Evolutionary conservation across 1,140 invertebrate genomes (phyloP), one percentile per base, ranked within the genome.

Genomic region (Drosophila littoralis): DNA sequence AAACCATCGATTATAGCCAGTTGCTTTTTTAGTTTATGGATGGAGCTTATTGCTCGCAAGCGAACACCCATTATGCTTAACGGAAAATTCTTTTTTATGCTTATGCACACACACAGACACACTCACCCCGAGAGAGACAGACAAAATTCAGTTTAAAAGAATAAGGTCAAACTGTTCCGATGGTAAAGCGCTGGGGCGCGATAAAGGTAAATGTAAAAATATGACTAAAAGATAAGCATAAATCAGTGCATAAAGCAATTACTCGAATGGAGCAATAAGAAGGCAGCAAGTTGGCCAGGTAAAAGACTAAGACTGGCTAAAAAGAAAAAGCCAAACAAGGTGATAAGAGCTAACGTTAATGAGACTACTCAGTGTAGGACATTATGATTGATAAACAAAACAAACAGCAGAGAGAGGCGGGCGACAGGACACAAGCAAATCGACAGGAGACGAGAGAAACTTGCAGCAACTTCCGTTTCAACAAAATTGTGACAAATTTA

Each of bases 181-280:
- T 15, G 36, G 45, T 48, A 60, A 68, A 32, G 46, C 55, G 55
- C 60, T 46, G 33, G 43, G 72, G 70, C 79, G 59, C 66, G 68
- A 76, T 88, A 83, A 82, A 88, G 84, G 83, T 83, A 83, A 88
- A 88, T 79, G 83, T 88, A 79, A 79, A 88, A 86, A 88, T 79
- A 86, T 86, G 68, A 83, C 83, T 88, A 61, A 61, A 77, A 86
- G 83, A 86, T 86, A 88, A 86, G 73, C 83, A 86, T 86, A 86
- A 86, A 86, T 86, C 83, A 86, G 76, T 42, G 76, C 52, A 86
- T 88, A 88, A 83, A 74, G 79, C 76, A 86, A 86, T 86, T 86
- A 88, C 83, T 79, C 17, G 17, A 55, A 43, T 45, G n/a, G 33
- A 52, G 69, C 66, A 75, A 65, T 48, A 79, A 65, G 46, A 57